Base-by-base conservation (phyloP, 2,113 vertebrate genomes). In the Mastomys coucha region DNA sequence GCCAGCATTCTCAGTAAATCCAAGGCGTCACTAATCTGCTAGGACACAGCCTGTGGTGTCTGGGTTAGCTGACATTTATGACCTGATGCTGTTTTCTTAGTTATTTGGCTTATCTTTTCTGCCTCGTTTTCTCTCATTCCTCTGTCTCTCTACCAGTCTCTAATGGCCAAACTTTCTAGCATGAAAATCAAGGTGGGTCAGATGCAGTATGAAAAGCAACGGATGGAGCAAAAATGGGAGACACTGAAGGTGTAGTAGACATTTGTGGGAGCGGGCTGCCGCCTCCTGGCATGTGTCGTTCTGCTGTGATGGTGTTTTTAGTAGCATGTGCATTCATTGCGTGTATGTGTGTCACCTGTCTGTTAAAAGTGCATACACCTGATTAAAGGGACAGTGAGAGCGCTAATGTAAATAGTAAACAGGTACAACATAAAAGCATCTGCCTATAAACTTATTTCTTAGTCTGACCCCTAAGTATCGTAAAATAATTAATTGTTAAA, bases 111-210 rank as follows among this genome's bases (percentile, higher is more conserved):
- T 98, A 89, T 97, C 90, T 98, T 98, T 98, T 98, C 98, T 98
- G 17, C 98, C 96, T 98, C 98, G 96, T 98, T 98, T 97, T 97
- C 98, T 98, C 98, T 98, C 96, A 98, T 95, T 97, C 97, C 97
- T 98, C 98, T 99, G 96, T 98, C 98, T 99, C 98, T 98, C 99
- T 98, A 97, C 98, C 99, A 99, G 99, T 99, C 99, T 96, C 98
- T 99, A 99, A 99, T 99, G 99, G 99, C 99, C 98, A 99, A 99
- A 98, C 99, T 99, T 98, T 99, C 99, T 99, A 99, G 99, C 98
- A 99, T 99, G 99, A 99, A 99, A 99, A 99, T 99, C 99, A 99
- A 99, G 99, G 99, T 99, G 99, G 99, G 99, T 98, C 99, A 99
- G 99, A 99, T 99, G 99, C 99, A 99, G 98, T 99, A 99, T 99